Percentiles rank a stretch among this genome's conserved stretches.
Evolutionary conservation across 92 coral and sea anemone genomes (phyloP).

Genomic region (Diadumene lineata): DNA sequence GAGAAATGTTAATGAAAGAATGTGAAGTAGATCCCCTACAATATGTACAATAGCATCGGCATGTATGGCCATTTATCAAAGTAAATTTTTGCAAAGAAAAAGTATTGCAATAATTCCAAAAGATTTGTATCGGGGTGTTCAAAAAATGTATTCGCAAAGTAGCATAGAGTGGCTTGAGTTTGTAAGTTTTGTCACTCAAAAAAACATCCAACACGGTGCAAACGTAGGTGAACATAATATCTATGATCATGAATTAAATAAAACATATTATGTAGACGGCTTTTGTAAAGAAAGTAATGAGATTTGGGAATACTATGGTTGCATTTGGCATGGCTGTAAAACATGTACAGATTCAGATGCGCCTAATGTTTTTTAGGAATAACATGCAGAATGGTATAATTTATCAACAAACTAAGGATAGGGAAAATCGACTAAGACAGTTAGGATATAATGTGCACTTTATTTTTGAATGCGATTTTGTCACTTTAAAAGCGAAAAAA

Average conservation of each 20-base stretch:
- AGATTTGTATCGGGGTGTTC: background rate
- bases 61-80: background rate
- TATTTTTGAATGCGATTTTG: background rate
- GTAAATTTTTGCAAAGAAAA: background rate
- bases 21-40: background rate
- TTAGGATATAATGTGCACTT: no score
- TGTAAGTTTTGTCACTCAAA: background rate
- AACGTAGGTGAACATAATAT: background rate
- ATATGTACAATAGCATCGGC: background rate
- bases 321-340: background rate
- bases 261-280: no score
- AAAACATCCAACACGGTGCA: background rate
- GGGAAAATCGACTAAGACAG: background rate
- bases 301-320: background rate
- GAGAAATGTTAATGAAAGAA: conserved; percentile 9
- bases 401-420: background rate
- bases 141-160: background rate
- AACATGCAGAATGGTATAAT: background rate
- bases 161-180: background rate
- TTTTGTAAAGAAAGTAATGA: background rate
- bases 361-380: background rate
- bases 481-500: background rate
- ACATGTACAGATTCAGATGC: background rate
- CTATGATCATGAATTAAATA: background rate
- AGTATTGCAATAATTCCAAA: background rate